Evolutionary conservation across 2,113 vertebrate genomes (phyloP), one percentile per base, ranked within the genome.

Genomic region (Dicrurus megarhynchus): DNA sequence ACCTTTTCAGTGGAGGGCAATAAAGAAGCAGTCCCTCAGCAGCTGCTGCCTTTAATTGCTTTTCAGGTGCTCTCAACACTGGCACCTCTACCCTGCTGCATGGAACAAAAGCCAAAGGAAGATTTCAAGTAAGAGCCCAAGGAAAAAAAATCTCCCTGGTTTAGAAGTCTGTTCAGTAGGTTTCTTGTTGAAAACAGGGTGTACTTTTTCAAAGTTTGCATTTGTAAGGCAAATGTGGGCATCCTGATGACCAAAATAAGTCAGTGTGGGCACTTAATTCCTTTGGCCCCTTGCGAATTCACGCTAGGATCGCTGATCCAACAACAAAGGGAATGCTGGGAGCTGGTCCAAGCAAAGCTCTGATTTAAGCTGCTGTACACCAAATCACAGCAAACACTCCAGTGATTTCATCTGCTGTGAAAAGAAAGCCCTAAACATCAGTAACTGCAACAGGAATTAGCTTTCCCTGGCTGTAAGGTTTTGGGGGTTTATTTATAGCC

Each of bases 41-140:
- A 82, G 91, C 95, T 95, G 81, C 84, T 84, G 39, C 79, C 85
- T 94, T 90, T 79, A 86, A 90, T 94, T 97, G 92, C 69, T 93
- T 91, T 96, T 89, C 52, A 78, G 92, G 35, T 56, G 18, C 37
- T 96, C 53, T 57, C 75, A 82, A 22, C 50, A 24, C 42, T 27
- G 39, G 28, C 28, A 56, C 8, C 13, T 60, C 42, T 81, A 52
- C 52, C 23, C 41, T 80, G 26, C 41, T 82, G 47, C 50, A 60
- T 1, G 0, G 39, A 71, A 35, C 37, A 52, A 60, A 73, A 77
- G 5, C 28, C 79, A 78, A 77, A 84, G 52, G 56, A 74, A 64
- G 42, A 60, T 35, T 75, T 87, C 53, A 87, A 85, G 61, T 41
- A 81, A 69, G 27, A 84, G 6, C 14, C 39, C 4, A 47, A 37